Evolutionary conservation across 1,140 invertebrate genomes (phyloP), one percentile per base, ranked within the genome.

Genomic region (Brachionus manjavacas): DNA sequence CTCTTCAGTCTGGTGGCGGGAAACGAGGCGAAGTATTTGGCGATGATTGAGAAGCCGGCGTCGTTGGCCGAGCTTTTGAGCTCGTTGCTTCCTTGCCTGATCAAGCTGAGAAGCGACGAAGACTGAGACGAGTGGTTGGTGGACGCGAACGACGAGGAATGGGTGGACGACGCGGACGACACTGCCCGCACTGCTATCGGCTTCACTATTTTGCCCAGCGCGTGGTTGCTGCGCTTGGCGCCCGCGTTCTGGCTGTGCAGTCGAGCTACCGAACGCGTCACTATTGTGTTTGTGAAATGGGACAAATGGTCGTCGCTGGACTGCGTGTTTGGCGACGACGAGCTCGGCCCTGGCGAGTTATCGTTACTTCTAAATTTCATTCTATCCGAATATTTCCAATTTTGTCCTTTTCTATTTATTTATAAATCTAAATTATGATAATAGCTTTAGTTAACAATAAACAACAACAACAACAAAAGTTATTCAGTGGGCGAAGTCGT

Each of bases 21-120:
- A 46, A 81, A 81, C 12, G 79, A 81, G 23, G 79, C 79, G 25
- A 81, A 81, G 35, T 81, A 81, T 43, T 81, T 81, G 52, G 79
- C 79, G 7, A 81, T 81, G 2, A 81, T 46, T 14, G 79, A 81
- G 41, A 81, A 81, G 41, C 31, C 31, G 23, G 79, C 8, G 31
- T 81, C 68, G 39, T n/a, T 41, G 8, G 68, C 7, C 31, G 68
- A 72, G 16, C 31, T 72, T 43, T 72, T 72, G 0, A 72, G 16
- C 28, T 72, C 68, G 16, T 0, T 41, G 35, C 14, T 72, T 0
- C 35, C 64, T 81, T 81, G 41, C 52, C 49, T 76, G 46, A 76
- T 46, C 41, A 76, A 8, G 28, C 46, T 76, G 6, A 76, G 41
- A 12, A 76, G 25, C 20, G 72, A 76, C 4, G 39, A 49, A 25